These are phyloP conservation scores for Diachrysia chrysitis DNA, from an alignment of 2,888 invertebrate species.

Conservation along the genomic window DNA sequence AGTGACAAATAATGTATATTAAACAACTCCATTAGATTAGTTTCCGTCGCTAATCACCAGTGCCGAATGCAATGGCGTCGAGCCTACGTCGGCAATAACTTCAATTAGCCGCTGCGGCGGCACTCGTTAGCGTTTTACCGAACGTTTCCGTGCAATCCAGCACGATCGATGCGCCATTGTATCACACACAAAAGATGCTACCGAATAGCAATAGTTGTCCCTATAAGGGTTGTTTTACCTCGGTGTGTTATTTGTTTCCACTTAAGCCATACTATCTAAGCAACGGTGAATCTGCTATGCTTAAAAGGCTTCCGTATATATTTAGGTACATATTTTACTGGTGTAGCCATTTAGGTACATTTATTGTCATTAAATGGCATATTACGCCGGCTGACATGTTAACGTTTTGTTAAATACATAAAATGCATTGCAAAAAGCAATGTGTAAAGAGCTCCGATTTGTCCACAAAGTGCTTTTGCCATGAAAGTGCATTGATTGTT, in stretches of 20 bases:
- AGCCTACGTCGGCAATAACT: conserved; percentile 73
- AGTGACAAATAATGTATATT: conserved; percentile 70
- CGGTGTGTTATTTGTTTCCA: conserved; percentile 80
- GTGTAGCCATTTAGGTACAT: conserved; percentile 24
- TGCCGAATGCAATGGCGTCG: conserved; percentile 45
- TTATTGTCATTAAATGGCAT: conserved; percentile 34
- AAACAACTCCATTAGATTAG: conserved; percentile 72
- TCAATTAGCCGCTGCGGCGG: conserved; percentile 78
- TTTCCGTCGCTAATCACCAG: conserved; percentile 69
- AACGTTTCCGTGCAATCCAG: conserved; percentile 77
- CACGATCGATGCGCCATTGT: conserved; percentile 86
- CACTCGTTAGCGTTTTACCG: conserved; percentile 80
- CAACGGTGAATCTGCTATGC: conserved; percentile 57
- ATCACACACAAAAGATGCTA: conserved; percentile 82
- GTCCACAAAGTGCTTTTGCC: conserved; percentile 69
- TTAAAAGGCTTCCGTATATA: conserved; percentile 51
- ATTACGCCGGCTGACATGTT: conserved; percentile 13
- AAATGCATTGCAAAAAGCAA: conserved; percentile 26
- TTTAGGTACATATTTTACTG: conserved; percentile 29
- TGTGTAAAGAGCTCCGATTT: conserved; percentile 63
- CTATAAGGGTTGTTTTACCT: conserved; percentile 77
- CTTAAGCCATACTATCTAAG: conserved; percentile 64
- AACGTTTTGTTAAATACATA: conserved; percentile 33
- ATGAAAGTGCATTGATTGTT: conserved; percentile 68
- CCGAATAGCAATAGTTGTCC: conserved; percentile 80